phyloP scores from a whole-genome alignment of 2,888 invertebrate species.

The Acleris emargana region DNA sequence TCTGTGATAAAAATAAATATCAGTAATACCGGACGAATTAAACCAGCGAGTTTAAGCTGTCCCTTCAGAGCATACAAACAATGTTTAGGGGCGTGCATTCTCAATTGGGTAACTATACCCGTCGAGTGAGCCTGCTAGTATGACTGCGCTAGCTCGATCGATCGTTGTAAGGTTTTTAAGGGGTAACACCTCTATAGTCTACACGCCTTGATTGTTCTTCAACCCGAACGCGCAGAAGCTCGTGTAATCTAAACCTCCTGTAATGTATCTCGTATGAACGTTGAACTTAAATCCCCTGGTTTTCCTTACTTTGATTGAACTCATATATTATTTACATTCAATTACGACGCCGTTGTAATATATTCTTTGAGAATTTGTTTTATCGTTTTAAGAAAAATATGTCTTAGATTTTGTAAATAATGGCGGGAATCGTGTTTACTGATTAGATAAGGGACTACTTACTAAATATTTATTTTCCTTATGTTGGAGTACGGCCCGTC shows the following conservation, averaged over 20 bases:
- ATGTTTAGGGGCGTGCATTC: no score
- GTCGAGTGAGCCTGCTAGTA: no score
- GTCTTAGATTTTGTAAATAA: conserved; percentile 6
- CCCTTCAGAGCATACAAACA: no score
- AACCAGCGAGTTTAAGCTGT: no score
- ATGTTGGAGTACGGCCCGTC: not conserved
- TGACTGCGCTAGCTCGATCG: no score
- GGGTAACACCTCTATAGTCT: no score
- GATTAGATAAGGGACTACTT: not conserved
- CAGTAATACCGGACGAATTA: no score
- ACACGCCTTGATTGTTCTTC: no score
- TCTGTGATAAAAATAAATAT: no score
- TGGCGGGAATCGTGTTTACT: conserved; percentile 1
- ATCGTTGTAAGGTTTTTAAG: no score
- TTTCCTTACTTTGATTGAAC: not conserved
- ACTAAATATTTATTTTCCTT: not conserved
- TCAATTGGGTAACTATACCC: no score
- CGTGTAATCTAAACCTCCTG: not conserved
- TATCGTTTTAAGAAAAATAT: conserved; percentile 5
- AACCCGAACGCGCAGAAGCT: no score
- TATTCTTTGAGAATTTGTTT: conserved; percentile 2
- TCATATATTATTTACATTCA: conserved; percentile 1
- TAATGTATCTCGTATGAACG: not conserved
- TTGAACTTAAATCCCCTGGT: not conserved
- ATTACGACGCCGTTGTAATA: not conserved